These are phyloP conservation scores for Neopipo cinnamomea DNA, from an alignment of 2,113 vertebrate species.

Conservation along the genomic window DNA sequence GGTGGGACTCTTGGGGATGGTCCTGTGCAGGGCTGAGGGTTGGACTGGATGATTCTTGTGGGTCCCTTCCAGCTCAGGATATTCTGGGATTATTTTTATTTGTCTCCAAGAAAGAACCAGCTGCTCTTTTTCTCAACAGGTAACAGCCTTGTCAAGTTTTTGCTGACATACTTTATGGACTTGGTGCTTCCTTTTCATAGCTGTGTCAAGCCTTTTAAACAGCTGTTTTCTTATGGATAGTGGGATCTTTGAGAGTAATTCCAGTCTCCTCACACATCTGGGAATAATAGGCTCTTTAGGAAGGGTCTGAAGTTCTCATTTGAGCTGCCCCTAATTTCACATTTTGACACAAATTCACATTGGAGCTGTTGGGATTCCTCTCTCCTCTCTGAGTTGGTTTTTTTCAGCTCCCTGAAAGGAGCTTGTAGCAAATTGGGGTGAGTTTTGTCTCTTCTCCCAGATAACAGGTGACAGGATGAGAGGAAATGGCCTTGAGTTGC, in stretches of 20 bases:
- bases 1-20: neutral
- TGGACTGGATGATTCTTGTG: neutral
- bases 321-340: neutral
- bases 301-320: neutral
- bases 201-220: neutral
- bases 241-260: neutral
- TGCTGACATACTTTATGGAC: neutral
- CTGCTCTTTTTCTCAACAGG: neutral
- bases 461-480: neutral
- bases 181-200: neutral
- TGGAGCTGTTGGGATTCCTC: neutral
- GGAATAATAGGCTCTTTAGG: neutral
- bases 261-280: rapidly evolving
- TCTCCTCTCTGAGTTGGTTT: neutral
- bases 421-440: no score
- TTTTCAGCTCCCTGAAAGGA: neutral
- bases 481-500: neutral
- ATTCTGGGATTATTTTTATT: neutral
- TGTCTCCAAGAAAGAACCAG: neutral
- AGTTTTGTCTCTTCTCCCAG: neutral
- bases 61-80: neutral
- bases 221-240: neutral
- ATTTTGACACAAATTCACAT: neutral
- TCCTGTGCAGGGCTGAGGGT: neutral
- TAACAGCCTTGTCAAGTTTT: neutral